phyloP scores from a whole-genome alignment of 2,797 vertebrate genomes.

The Megaceryle alcyon region DNA sequence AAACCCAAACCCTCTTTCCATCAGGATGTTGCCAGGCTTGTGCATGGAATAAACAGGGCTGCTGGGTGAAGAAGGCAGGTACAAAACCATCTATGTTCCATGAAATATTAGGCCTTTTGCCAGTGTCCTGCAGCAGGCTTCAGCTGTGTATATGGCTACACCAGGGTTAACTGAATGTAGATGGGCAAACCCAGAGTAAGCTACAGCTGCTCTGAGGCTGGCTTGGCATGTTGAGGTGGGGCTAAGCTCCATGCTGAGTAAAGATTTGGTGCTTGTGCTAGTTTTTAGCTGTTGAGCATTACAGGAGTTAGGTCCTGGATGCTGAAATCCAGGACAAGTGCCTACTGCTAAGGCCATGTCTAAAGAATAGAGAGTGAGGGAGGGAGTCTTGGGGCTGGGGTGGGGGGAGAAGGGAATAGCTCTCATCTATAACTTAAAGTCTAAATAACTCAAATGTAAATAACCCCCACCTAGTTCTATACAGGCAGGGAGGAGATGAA shows the following conservation, averaged over 20 bases:
- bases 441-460: not conserved
- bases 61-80: not conserved
- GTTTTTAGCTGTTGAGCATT: not conserved
- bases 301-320: not conserved
- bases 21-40: not conserved
- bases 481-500: not conserved
- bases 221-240: not conserved
- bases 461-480: not conserved
- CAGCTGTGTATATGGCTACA: not conserved
- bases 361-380: not conserved
- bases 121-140: not conserved
- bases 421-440: conserved; percentile 7
- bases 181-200: not conserved
- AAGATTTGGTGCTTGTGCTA: not conserved
- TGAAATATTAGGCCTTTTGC: not conserved
- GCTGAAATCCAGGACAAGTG: not conserved
- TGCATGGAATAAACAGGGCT: not conserved
- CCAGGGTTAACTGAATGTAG: not conserved
- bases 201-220: not conserved
- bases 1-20: not conserved
- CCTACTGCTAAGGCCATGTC: not conserved
- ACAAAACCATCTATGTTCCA: not conserved
- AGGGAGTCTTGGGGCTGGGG: not conserved
- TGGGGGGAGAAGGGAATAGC: not conserved
- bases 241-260: not conserved